These are phyloP conservation scores for Motacilla alba DNA, from an alignment of 2,113 vertebrate species.

Conservation along the genomic window DNA sequence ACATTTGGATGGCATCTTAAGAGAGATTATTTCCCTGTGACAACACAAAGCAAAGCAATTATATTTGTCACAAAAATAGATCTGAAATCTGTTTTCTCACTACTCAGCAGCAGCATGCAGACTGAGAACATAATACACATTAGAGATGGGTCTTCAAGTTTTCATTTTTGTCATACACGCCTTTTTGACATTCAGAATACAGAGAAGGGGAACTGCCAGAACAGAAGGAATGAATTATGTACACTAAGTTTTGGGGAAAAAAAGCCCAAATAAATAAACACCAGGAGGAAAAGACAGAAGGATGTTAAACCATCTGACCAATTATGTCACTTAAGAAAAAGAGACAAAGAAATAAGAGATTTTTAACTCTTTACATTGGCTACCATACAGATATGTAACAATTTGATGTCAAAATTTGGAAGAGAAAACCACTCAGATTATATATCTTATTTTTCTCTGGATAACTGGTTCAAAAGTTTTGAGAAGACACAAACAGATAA, in stretches of 20 bases:
- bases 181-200: not conserved
- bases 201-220: not conserved
- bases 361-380: not conserved
- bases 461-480: not conserved
- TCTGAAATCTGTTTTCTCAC: not conserved
- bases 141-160: not conserved
- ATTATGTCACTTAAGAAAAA: not conserved
- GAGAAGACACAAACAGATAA: not conserved
- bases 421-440: not conserved
- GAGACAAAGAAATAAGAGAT: not conserved
- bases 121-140: not conserved
- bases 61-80: not conserved
- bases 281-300: not conserved
- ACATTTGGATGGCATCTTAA: not conserved
- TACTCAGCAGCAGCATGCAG: not conserved
- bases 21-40: not conserved
- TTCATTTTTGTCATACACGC: not conserved
- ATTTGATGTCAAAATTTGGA: not conserved
- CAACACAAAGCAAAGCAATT: not conserved
- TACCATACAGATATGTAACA: not conserved
- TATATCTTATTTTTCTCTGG: not conserved
- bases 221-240: not conserved
- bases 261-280: fast-evolving
- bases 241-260: not conserved
- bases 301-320: not conserved